Percentiles rank a stretch among this genome's conserved stretches.
These are phyloP conservation scores for Ptychadena robeensis DNA, from an alignment of 2,797 vertebrate species.

Conservation along the genomic window DNA sequence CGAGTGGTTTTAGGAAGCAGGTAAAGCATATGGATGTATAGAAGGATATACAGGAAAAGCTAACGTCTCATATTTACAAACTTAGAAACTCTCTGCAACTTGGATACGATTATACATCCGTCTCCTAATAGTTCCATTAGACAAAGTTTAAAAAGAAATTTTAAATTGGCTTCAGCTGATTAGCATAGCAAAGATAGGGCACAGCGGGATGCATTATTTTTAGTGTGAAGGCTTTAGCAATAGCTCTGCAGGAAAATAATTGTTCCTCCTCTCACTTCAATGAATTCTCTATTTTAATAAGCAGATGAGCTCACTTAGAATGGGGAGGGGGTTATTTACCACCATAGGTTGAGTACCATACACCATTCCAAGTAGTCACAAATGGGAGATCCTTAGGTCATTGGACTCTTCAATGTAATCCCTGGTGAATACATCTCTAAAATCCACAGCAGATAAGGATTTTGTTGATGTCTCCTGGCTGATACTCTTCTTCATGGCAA, in stretches of 20 bases:
- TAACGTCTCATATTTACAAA: neutral
- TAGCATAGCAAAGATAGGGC: constrained; percentile 6
- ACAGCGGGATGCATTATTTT: neutral
- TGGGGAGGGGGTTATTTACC: neutral
- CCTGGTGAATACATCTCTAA: too few relatives aligned
- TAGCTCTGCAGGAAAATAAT: neutral
- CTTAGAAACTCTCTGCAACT: neutral
- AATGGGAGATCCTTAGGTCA: neutral
- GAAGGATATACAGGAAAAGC: neutral
- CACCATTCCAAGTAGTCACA: neutral
- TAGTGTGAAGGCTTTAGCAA: constrained; percentile 5
- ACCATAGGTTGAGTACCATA: neutral
- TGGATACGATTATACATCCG: neutral
- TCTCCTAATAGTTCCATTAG: neutral
- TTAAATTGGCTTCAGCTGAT: constrained; percentile 13
- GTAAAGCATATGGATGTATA: too few relatives aligned
- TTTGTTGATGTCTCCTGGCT: too few relatives aligned
- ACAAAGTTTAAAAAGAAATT: neutral
- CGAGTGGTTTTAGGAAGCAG: too few relatives aligned
- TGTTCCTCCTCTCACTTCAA: neutral
- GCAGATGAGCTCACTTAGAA: neutral
- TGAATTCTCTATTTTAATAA: neutral
- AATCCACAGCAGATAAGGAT: too few relatives aligned
- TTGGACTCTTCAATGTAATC: neutral
- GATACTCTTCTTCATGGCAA: too few relatives aligned